Percentiles rank a stretch among this genome's conserved stretches.
phyloP scores from a whole-genome alignment of 1,140 invertebrate species.

The Anastrepha obliqua region DNA sequence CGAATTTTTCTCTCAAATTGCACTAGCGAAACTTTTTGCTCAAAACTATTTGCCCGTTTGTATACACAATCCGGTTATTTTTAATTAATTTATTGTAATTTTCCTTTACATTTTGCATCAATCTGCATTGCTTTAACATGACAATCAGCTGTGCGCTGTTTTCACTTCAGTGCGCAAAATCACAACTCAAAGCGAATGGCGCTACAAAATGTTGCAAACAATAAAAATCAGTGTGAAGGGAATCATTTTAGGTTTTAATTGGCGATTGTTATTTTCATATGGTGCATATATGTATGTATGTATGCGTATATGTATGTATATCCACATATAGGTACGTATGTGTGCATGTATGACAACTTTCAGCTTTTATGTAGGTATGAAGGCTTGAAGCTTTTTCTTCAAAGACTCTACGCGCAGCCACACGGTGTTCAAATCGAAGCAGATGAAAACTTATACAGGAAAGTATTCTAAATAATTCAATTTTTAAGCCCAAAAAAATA shows the following conservation, averaged over 20 bases:
- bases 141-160: constrained; percentile 14
- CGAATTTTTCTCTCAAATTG: neutral
- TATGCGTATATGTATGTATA: neutral
- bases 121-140: neutral
- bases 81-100: neutral
- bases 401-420: too few species aligned
- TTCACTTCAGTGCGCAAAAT: constrained; percentile 41
- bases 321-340: neutral
- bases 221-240: neutral
- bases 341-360: too few species aligned
- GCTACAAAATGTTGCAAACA: constrained; percentile 23
- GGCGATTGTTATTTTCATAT: neutral
- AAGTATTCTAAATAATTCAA: too few species aligned
- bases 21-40: neutral
- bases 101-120: neutral
- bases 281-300: neutral
- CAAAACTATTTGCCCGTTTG: neutral
- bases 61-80: neutral
- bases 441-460: too few species aligned
- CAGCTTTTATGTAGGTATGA: too few species aligned
- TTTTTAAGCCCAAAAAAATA: too few species aligned
- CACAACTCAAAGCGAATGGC: neutral
- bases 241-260: neutral
- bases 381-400: too few species aligned
- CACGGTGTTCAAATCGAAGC: too few species aligned